These are phyloP conservation scores for Pachyuromys duprasi DNA, from an alignment of 2,797 vertebrate genomes.

Conservation along the genomic window DNA sequence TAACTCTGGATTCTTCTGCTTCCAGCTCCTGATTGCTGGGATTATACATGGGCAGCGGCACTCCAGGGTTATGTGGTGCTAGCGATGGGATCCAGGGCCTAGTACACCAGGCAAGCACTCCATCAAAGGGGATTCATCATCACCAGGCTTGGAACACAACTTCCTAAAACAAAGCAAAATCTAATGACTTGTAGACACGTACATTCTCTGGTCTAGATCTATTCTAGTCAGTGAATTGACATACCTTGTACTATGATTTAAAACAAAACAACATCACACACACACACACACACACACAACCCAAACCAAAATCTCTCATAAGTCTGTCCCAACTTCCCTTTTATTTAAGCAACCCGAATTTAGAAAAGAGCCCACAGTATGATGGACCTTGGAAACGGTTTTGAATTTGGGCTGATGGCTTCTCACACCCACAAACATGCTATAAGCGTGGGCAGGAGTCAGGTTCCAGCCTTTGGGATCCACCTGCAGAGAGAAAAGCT, in stretches of 20 bases:
- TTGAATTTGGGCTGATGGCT: not conserved
- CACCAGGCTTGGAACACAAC: not conserved
- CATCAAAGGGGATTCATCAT: not conserved
- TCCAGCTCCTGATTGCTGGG: not conserved
- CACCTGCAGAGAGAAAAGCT: not conserved
- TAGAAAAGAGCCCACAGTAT: not conserved
- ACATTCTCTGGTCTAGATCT: not conserved
- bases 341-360: not conserved
- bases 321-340: not conserved
- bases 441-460: not conserved
- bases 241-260: not conserved
- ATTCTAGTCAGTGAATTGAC: not conserved
- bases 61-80: too few species aligned
- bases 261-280: not conserved
- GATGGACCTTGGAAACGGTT: not conserved
- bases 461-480: not conserved
- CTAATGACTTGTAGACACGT: not conserved
- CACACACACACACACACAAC: too few species aligned
- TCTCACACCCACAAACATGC: not conserved
- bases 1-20: not conserved
- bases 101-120: not conserved
- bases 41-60: not conserved
- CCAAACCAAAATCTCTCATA: not conserved
- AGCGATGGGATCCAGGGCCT: not conserved
- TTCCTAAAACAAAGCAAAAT: slow-evolving; percentile 31